A percentile compares a stretch with the other conserved stretches of the same genome.
These are phyloP conservation scores for Timandra comae DNA, from an alignment of 2,888 invertebrate genomes.

Conservation along the genomic window DNA sequence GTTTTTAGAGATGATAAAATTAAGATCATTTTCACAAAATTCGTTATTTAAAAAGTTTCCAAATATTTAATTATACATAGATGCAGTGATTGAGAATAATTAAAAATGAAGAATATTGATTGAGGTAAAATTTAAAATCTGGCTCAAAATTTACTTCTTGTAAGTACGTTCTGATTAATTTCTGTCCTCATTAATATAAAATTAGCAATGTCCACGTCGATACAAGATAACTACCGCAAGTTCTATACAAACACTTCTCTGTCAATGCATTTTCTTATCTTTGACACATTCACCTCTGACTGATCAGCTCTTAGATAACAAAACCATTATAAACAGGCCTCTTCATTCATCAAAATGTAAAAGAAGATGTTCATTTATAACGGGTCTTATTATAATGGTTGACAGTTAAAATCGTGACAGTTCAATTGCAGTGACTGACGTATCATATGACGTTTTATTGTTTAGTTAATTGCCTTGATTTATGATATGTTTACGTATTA, in stretches of 20 bases:
- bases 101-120: too few species aligned
- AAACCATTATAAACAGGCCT: constrained; percentile 33
- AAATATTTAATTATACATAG: too few species aligned
- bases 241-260: constrained; percentile 44
- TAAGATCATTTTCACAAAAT: too few species aligned
- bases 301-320: constrained; percentile 55
- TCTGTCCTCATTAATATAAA: too few species aligned
- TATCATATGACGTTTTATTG: constrained; percentile 48
- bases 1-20: too few species aligned
- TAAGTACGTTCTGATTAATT: too few species aligned
- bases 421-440: constrained; percentile 36
- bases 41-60: too few species aligned
- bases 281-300: constrained; percentile 46
- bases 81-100: too few species aligned
- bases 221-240: too few species aligned
- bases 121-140: too few species aligned
- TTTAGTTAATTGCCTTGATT: constrained; percentile 49
- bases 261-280: constrained; percentile 50
- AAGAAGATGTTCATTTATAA: constrained; percentile 1
- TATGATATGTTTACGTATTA: constrained; percentile 32
- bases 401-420: constrained; percentile 40
- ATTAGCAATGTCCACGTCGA: too few species aligned
- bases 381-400: constrained; percentile 30
- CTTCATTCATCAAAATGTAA: constrained; percentile 10
- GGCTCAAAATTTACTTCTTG: too few species aligned